Evolutionary conservation across 1,140 invertebrate genomes (phyloP), one percentile per base, ranked within the genome.

Genomic region (Drosophila leontia): DNA sequence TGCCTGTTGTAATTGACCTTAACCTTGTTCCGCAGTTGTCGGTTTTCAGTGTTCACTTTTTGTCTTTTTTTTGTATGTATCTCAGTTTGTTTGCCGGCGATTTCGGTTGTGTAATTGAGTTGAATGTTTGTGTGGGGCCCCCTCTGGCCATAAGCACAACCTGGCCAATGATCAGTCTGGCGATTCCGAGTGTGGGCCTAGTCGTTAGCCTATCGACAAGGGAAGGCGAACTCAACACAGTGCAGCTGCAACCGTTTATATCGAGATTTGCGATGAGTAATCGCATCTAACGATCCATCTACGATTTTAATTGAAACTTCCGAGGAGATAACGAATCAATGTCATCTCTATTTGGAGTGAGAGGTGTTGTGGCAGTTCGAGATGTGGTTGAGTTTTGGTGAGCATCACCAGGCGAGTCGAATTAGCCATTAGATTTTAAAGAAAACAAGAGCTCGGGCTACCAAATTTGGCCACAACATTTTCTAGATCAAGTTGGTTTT

Each of bases 1-100:
- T 60, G 75, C 29, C 53, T 51, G 37, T 76, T 81, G 78, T 63
- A 90, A 88, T 74, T 88, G 81, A 90, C 85, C 85, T 90, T 90
- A 90, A 91, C 85, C 85, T 90, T 90, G 85, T 90, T 90, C 70
- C 55, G 60, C 70, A 47, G 70, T 79, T 64, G 59, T 61, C 45
- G 45, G 55, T 53, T 37, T 35, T 76, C 53, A 39, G 53, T 55
- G 53, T 55, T 23, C 19, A 55, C 48, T 11, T 51, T n/a, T 15
- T 39, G 15, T 6, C 5, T 39, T 39, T 48, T 26, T 26, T 13
- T 32, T 13, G 0, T 58, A 56, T 19, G 15, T 63, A 17, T 44
- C 57, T 50, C 32, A 44, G 68, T 60, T 58, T 37, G 74, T 67
- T 58, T 26, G 62, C 60, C 34, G 45, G 35, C 19, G 45, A 53